Conservation (phyloP, 2,113 vertebrate genomes). For the Orycteropus afer region DNA sequence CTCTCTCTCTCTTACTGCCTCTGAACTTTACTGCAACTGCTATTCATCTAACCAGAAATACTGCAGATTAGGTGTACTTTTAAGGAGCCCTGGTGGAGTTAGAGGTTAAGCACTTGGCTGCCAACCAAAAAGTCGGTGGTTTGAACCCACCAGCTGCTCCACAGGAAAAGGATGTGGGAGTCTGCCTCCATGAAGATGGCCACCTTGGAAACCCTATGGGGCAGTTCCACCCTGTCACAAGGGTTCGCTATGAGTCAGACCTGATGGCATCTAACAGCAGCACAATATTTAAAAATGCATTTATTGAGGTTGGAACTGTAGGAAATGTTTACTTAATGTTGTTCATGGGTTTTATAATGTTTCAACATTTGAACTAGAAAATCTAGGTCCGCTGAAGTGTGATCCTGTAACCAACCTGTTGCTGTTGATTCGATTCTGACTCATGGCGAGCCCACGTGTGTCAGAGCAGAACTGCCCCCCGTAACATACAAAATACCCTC, state of each 20-base stretch:
- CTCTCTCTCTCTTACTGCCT: not conserved
- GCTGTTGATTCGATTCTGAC: not conserved
- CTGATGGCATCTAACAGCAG: not conserved
- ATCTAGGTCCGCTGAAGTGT: not conserved
- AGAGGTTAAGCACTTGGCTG: not conserved
- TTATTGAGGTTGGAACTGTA: not conserved
- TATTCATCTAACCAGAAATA: not conserved
- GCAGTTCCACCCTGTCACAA: not conserved
- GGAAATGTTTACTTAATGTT: not conserved
- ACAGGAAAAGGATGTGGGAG: not conserved
- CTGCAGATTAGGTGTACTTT: not conserved
- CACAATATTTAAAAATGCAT: not conserved
- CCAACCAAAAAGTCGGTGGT: not conserved
- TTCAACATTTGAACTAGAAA: slow-evolving; percentile 29
- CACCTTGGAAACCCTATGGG: not conserved
- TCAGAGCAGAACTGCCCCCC: not conserved
- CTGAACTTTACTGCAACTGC: not conserved
- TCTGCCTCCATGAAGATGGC: not conserved
- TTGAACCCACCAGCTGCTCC: not conserved
- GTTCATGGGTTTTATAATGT: not conserved
- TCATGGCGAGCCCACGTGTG: not conserved
- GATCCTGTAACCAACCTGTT: not conserved
- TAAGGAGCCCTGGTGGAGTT: not conserved
- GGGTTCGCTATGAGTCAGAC: not conserved
- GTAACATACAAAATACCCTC: not conserved